Evolutionary conservation across 2,888 invertebrate species (phyloP).

Genomic region (Tethea ocularis): DNA sequence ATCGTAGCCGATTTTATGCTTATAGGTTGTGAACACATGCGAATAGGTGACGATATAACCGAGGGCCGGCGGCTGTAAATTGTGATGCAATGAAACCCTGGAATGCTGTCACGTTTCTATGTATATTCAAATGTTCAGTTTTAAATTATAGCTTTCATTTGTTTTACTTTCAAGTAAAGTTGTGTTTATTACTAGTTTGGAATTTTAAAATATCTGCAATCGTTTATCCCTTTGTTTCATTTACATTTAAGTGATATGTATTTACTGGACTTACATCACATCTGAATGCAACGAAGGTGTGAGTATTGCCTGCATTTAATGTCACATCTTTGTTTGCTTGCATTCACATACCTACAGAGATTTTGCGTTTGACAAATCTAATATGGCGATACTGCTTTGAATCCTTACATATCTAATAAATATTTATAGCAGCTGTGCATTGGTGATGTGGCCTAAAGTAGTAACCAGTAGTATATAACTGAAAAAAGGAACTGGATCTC

Average conservation of each 20-base stretch:
- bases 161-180: background rate
- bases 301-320: background rate
- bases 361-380: background rate
- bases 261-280: too few species aligned
- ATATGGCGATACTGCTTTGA: background rate
- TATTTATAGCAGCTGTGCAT: too few species aligned
- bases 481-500: too few species aligned
- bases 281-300: background rate
- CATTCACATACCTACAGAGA: background rate
- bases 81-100: slow-evolving; percentile 53
- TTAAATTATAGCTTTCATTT: slow-evolving; percentile 26
- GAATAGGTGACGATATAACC: slow-evolving; percentile 54
- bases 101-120: slow-evolving; percentile 54
- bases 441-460: too few species aligned
- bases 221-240: too few species aligned
- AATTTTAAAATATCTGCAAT: too few species aligned
- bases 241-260: too few species aligned
- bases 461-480: too few species aligned
- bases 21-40: slow-evolving; percentile 51
- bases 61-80: slow-evolving; percentile 48
- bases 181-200: background rate
- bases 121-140: slow-evolving; percentile 45
- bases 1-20: slow-evolving; percentile 72
- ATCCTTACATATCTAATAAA: background rate
- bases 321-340: background rate